Evolutionary conservation across 2,113 vertebrate genomes (phyloP).

Genomic region (Phalacrocorax carbo): DNA sequence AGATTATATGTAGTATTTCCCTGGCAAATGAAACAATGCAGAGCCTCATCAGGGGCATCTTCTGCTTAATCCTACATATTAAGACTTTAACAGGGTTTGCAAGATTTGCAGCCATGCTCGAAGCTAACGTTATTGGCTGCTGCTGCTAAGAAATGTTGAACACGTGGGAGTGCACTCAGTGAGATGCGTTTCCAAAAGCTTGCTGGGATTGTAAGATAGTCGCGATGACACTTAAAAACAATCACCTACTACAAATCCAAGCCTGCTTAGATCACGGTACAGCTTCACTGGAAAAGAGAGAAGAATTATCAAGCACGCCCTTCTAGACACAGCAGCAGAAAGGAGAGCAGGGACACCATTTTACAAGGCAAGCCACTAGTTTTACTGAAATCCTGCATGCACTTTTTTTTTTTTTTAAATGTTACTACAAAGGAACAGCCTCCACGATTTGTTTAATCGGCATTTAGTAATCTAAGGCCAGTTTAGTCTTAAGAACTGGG

Average conservation of each 20-base stretch:
- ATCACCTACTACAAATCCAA: neutral
- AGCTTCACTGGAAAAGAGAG: neutral
- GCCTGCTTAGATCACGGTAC: neutral
- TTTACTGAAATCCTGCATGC: accelerated
- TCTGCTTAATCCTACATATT: neutral
- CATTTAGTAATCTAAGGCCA: neutral
- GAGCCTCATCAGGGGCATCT: neutral
- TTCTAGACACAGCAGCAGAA: neutral
- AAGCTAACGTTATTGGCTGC: neutral
- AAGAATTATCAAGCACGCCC: neutral
- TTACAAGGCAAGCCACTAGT: neutral
- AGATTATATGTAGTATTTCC: neutral
- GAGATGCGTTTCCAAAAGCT: neutral
- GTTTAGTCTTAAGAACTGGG: neutral
- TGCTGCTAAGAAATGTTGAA: neutral
- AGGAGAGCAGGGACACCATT: neutral
- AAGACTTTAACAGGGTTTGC: neutral
- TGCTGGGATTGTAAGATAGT: neutral
- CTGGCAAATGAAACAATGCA: neutral
- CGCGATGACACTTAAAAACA: neutral
- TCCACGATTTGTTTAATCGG: neutral
- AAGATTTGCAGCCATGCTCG: neutral
- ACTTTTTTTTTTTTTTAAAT: neutral
- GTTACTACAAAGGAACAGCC: neutral
- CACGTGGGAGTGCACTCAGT: neutral